Conservation (phyloP, 2,113 vertebrate genomes). For the crab-eating macaque (Macaca fascicularis) region DNA sequence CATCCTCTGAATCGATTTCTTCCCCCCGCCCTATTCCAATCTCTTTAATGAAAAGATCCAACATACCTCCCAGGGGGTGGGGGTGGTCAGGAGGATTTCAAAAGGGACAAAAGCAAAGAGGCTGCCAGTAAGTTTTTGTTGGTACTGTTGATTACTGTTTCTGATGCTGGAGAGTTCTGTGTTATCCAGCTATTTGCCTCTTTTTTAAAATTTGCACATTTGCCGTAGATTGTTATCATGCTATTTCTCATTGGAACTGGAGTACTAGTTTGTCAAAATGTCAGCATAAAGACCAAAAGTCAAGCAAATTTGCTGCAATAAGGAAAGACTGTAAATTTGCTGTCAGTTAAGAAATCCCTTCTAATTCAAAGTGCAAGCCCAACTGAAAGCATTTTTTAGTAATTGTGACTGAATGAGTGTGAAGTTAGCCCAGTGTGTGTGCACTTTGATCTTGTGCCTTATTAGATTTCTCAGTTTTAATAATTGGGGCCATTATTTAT, state of each 20-base stretch:
- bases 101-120: slow-evolving; percentile 10
- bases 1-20: neutral
- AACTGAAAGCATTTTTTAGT: slow-evolving; percentile 72
- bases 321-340: slow-evolving; percentile 55
- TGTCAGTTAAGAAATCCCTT: slow-evolving; percentile 62
- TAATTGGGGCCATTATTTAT: slow-evolving; percentile 70
- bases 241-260: slow-evolving; percentile 71
- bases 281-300: slow-evolving; percentile 74
- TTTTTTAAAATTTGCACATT: slow-evolving; percentile 68
- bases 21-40: neutral
- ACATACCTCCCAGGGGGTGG: neutral
- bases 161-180: slow-evolving; percentile 41
- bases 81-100: neutral
- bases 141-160: slow-evolving; percentile 20
- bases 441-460: slow-evolving; percentile 27
- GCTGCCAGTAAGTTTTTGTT: slow-evolving; percentile 16
- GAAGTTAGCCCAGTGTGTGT: slow-evolving; percentile 43
- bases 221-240: slow-evolving; percentile 77
- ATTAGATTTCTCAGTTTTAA: slow-evolving; percentile 70
- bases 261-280: slow-evolving; percentile 81
- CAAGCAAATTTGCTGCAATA: slow-evolving; percentile 72
- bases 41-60: slow-evolving; percentile 51
- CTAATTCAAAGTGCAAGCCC: slow-evolving; percentile 53
- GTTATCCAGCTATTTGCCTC: slow-evolving; percentile 1
- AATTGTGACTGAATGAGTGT: slow-evolving; percentile 47